phyloP scores from a whole-genome alignment of 2,797 vertebrate genomes.

The Myotis myotis region DNA sequence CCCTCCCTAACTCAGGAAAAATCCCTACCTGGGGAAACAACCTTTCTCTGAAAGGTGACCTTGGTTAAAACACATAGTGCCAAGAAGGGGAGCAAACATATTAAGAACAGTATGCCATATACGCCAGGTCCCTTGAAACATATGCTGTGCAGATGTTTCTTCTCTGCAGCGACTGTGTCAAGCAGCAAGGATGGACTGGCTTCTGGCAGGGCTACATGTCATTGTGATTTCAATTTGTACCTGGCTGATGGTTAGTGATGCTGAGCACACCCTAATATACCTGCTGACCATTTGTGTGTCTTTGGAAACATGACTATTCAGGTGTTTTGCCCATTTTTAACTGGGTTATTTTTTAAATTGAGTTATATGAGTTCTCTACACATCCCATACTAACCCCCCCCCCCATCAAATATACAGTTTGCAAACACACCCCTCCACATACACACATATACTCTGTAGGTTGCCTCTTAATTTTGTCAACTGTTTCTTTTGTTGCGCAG shows the following conservation, averaged over 20 bases:
- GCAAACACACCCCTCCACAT: not conserved
- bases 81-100: too few relatives aligned
- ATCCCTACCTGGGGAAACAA: too few relatives aligned
- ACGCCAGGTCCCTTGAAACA: too few relatives aligned
- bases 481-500: not conserved
- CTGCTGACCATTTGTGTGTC: not conserved
- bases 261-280: not conserved
- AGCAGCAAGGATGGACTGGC: too few relatives aligned
- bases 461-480: not conserved
- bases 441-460: not conserved
- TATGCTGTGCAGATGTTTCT: too few relatives aligned
- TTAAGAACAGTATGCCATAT: too few relatives aligned
- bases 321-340: not conserved
- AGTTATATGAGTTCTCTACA: not conserved
- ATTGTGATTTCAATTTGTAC: not conserved
- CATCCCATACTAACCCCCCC: not conserved
- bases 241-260: not conserved
- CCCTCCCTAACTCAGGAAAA: too few relatives aligned
- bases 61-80: too few relatives aligned
- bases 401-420: not conserved
- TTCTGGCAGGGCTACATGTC: not conserved
- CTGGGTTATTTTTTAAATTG: not conserved
- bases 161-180: too few relatives aligned
- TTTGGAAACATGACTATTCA: not conserved
- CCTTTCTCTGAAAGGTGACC: too few relatives aligned